A percentile compares a stretch with the other conserved stretches of the same genome.
These are phyloP conservation scores for Caradrina kadenii DNA, from an alignment of 2,888 invertebrate genomes.

Conservation along the genomic window DNA sequence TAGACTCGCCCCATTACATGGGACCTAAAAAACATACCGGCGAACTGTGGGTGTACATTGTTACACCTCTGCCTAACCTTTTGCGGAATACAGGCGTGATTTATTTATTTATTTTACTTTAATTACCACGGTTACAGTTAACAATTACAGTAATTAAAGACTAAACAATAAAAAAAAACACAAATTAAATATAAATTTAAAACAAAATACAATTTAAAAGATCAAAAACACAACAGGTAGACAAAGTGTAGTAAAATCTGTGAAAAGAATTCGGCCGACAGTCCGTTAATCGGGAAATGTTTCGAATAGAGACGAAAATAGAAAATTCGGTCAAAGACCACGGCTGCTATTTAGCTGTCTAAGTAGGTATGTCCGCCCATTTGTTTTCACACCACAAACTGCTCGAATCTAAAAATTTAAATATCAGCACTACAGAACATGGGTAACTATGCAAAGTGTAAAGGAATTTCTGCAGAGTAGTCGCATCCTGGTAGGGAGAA, in stretches of 20 bases:
- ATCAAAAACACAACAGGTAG: conserved; percentile 17
- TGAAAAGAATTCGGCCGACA: conserved; percentile 56
- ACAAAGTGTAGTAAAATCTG: conserved; percentile 33
- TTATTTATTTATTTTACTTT: too few species aligned
- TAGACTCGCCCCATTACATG: too few species aligned
- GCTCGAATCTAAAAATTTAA: conserved; percentile 51
- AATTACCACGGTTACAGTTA: too few species aligned
- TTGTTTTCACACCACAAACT: conserved; percentile 56
- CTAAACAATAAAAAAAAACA: too few species aligned
- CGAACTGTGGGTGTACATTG: too few species aligned
- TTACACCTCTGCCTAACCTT: too few species aligned
- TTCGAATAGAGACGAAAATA: conserved; percentile 69
- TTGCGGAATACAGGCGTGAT: too few species aligned
- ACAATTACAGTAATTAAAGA: too few species aligned
- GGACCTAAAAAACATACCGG: too few species aligned
- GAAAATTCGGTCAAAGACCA: conserved; percentile 76
- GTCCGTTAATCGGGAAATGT: conserved; percentile 59
- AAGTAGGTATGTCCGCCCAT: conserved; percentile 48
- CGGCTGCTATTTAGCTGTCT: conserved; percentile 58
- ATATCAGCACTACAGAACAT: conserved; percentile 41
- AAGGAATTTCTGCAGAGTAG: conserved; percentile 43
- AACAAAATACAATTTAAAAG: too few species aligned
- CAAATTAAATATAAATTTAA: too few species aligned
- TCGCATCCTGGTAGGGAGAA: conserved; percentile 12
- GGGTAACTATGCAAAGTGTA: conserved; percentile 32